A percentile compares a stretch with the other conserved stretches of the same genome.
Conservation (phyloP, 2,797 vertebrate genomes). For the Pseudomugil gertrudae region DNA sequence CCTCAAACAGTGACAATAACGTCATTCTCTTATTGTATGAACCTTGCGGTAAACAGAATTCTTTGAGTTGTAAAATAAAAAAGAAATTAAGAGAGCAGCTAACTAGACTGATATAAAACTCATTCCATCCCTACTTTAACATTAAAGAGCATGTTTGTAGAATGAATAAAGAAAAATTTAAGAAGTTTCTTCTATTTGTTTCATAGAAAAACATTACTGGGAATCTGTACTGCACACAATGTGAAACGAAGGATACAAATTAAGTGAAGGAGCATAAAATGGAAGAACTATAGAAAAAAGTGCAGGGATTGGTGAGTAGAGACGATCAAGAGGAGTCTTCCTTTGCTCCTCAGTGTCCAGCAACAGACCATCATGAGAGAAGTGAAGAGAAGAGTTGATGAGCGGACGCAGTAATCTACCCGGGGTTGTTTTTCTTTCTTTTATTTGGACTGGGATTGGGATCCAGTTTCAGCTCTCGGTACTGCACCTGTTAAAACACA, state of each 20-base stretch:
- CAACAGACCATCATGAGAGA: slow-evolving; percentile 76
- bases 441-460: slow-evolving; percentile 94
- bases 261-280: slow-evolving; percentile 66
- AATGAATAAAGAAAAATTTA: slow-evolving; percentile 40
- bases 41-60: slow-evolving; percentile 49
- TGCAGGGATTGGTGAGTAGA: slow-evolving; percentile 40
- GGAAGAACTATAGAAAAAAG: not conserved
- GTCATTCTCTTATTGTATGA: slow-evolving; percentile 42
- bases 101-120: slow-evolving; percentile 52
- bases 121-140: slow-evolving; percentile 50
- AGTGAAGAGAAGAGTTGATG: slow-evolving; percentile 70
- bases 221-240: slow-evolving; percentile 82
- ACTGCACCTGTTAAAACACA: slow-evolving; percentile 99
- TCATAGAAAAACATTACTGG: slow-evolving; percentile 68
- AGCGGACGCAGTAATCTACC: slow-evolving; percentile 82
- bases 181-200: slow-evolving; percentile 30
- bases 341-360: slow-evolving; percentile 68
- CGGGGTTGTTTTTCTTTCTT: slow-evolving; percentile 97
- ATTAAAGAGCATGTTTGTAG: slow-evolving; percentile 36
- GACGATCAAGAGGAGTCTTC: slow-evolving; percentile 53
- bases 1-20: slow-evolving; percentile 24
- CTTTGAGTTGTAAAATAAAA: slow-evolving; percentile 48
- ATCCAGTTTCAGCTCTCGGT: slow-evolving; percentile 96
- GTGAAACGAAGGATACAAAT: slow-evolving; percentile 78
- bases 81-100: slow-evolving; percentile 44